Evolutionary conservation across 2,888 invertebrate genomes (phyloP).

Genomic region (Apamea anceps): DNA sequence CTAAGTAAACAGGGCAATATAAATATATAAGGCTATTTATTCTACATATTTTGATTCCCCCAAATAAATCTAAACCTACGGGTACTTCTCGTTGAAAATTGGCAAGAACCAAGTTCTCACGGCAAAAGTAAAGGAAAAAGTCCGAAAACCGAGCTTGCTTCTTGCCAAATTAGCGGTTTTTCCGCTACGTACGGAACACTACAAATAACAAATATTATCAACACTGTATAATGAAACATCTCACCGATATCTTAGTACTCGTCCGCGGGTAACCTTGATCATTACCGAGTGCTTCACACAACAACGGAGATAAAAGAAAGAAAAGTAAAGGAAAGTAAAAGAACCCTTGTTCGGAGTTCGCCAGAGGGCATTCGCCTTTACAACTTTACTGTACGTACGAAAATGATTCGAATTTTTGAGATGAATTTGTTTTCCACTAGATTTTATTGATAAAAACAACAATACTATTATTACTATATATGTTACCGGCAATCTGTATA

Average conservation of each 20-base stretch:
- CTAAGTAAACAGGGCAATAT: no score
- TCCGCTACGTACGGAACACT: no score
- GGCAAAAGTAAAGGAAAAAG: no score
- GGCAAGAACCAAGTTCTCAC: no score
- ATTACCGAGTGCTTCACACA: background rate
- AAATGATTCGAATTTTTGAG: background rate
- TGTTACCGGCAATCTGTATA: no score
- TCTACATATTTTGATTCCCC: no score
- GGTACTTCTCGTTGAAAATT: no score
- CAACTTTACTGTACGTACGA: background rate
- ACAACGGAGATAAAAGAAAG: constrained; percentile 16
- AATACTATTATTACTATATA: no score
- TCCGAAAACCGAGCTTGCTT: no score
- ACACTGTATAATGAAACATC: background rate
- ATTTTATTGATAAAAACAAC: background rate
- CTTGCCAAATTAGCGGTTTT: no score
- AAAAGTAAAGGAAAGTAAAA: constrained; percentile 38
- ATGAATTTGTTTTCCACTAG: background rate
- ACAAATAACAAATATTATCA: background rate
- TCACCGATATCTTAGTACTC: background rate
- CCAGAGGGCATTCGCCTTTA: background rate
- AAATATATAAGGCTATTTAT: no score
- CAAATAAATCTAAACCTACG: no score
- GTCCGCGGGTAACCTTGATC: background rate
- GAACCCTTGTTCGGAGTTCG: background rate